A percentile compares a stretch with the other conserved stretches of the same genome.
Evolutionary conservation across 2,888 invertebrate species (phyloP).

Genomic region (Meta bourneti): DNA sequence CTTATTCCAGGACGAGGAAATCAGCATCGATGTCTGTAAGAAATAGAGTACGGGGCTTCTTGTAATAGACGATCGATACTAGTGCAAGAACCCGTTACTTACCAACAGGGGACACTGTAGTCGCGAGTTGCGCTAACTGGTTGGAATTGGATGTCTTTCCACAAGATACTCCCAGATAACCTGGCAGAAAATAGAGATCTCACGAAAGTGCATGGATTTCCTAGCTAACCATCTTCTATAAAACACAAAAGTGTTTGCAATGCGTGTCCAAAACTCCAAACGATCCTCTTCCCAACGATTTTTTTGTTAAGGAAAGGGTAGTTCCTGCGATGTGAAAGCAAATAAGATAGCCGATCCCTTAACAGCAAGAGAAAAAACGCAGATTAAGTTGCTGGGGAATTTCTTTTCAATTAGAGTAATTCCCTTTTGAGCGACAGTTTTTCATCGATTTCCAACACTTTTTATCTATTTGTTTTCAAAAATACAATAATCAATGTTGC

Average conservation of each 20-base stretch:
- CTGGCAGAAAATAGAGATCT: constrained; percentile 46
- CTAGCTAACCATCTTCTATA: constrained; percentile 12
- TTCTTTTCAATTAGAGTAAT: no score
- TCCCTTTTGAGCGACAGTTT: no score
- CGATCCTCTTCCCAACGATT: not conserved
- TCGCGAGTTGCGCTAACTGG: constrained; percentile 46
- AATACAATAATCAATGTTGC: no score
- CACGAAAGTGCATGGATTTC: constrained; percentile 29
- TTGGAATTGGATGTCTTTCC: constrained; percentile 64
- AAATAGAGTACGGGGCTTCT: constrained; percentile 43
- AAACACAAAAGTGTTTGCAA: constrained; percentile 28
- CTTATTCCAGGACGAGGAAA: constrained; percentile 57
- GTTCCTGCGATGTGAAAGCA: no score
- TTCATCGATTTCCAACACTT: no score
- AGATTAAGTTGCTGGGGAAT: no score
- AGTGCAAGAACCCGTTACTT: constrained; percentile 52
- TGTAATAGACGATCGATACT: constrained; percentile 66
- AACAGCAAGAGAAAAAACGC: no score
- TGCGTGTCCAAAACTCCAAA: not conserved
- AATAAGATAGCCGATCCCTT: no score
- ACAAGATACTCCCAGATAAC: constrained; percentile 42
- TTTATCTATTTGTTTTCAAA: no score
- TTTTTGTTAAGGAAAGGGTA: not conserved
- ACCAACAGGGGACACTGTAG: constrained; percentile 59
- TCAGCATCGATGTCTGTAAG: constrained; percentile 61